A percentile compares a stretch with the other conserved stretches of the same genome.
Evolutionary conservation across 1,140 invertebrate species (phyloP).

Genomic region (Brachystomella parvula): DNA sequence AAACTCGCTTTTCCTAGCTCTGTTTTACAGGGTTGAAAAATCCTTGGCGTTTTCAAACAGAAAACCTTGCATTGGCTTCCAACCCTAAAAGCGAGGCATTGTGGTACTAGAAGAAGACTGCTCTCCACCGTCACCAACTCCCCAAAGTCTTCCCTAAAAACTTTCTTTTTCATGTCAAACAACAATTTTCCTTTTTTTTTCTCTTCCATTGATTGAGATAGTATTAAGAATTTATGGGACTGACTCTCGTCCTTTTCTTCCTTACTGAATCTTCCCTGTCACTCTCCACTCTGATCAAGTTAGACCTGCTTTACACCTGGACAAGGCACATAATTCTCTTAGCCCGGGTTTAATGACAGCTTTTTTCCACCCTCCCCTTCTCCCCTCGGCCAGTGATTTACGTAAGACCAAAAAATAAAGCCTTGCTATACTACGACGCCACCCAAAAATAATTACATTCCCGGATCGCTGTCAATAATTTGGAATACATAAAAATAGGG

Average conservation of each 20-base stretch:
- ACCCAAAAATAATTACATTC: neutral
- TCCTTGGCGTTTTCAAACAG: too few relatives aligned
- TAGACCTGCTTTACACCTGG: conserved; percentile 1
- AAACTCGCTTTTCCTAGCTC: too few relatives aligned
- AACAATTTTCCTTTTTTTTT: conserved; percentile 11
- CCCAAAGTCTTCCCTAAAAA: neutral
- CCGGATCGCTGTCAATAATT: neutral
- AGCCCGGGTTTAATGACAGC: neutral
- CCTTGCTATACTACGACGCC: too few relatives aligned
- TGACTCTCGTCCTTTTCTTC: neutral
- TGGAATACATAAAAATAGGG: neutral
- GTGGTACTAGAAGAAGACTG: neutral
- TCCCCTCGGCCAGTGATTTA: too few relatives aligned
- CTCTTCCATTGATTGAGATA: conserved; percentile 9
- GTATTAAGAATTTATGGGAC: conserved; percentile 4
- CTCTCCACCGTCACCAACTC: conserved; percentile 5
- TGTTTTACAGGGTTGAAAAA: too few relatives aligned
- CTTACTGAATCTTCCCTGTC: neutral
- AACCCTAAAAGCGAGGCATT: too few relatives aligned
- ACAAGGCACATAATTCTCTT: neutral
- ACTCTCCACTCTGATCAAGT: neutral
- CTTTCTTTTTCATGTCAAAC: conserved; percentile 13
- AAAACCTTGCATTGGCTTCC: too few relatives aligned
- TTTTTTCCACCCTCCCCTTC: neutral
- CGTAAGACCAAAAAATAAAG: too few relatives aligned